Base-by-base conservation (phyloP, 53 echinoderm and acorn worm genomes). In the Patiria pectinifera region DNA sequence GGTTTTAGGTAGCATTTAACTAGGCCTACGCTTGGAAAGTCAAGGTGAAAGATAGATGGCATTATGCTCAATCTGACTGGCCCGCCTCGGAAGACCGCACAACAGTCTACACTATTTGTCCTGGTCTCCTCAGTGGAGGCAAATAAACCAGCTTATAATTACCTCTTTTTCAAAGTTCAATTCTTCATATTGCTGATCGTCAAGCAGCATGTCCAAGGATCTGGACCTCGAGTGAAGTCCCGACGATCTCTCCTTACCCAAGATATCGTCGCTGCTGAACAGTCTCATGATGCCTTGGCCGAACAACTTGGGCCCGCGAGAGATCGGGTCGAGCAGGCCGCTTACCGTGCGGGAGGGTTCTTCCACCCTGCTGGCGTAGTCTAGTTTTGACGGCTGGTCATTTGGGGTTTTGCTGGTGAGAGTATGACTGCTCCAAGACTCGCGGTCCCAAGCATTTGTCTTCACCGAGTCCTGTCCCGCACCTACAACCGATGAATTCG, bases 151-250 rank as follows among this genome's bases (percentile, higher is more conserved):
- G 9, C 74, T 74, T 69, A 21, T 21, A 69, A 69, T 45, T 72
- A 72, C 86, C 86, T 86, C 86, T 14, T 86, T 48, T 72, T 72
- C 72, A 71, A 80, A 61, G 80, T 62, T 69, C 22, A 89, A 23
- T 49, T 81, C 90, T 63, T 70, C 63, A 61, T 90, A 90, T 21
- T 80, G 69, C 1, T 48, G 63, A 19, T 90, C 90, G 44, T 90
- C 90, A 45, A 90, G 90, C 22, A 90, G 90, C 90, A 90, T 90
- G 80, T 90, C 90, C 70, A 90, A 19, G 6, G 90, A 90, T 80
- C 69, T 90, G 45, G 90, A 90, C 48, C 90, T 18, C 63, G 23
- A 69, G 47, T 80, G 4, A 46, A 63, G 48, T 63, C 48, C 18
- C 46, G 16, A 58, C 11, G 16, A 58, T 13, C 46, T 35, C 22